Evolutionary conservation across 92 coral and sea anemone genomes (phyloP), one percentile per base, ranked within the genome.

Genomic region (Pocillopora grandis): DNA sequence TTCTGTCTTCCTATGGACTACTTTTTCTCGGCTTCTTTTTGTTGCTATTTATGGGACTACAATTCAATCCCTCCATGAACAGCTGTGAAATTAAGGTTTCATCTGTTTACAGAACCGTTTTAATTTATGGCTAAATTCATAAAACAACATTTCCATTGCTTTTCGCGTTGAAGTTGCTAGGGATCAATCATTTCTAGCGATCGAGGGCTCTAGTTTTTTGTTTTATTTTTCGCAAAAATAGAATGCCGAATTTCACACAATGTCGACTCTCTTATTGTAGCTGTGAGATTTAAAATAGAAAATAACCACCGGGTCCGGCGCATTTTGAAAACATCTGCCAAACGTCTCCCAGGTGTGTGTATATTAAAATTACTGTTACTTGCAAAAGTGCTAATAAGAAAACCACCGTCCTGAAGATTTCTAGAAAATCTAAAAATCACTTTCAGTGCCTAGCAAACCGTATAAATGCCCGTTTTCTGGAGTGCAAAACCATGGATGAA

Each of bases 31-130:
- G 9, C 55, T 65, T 37, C 72, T 74, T 66, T 76, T 75, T 83
- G 75, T 83, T 83, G 31, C 80, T 74, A 76, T 75, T 83, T 76
- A 63, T 52, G 65, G 27, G 49, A 56, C 74, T 7, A 36, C 81
- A 57, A 60, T 78, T 71, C 89, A 69, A 70, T 78, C 86, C 64
- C 83, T 12, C 55, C 73, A 62, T 21, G 14, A 89, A 88, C 97
- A 93, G 97, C 97, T 93, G 97, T 83, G 95, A 89, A 92, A 84
- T 92, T 91, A 88, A 89, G 92, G 81, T 71, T 76, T 89, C 91
- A 89, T 91, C 86, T 93, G 95, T 93, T 93, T 93, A 89, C 92
- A 76, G 95, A 85, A 84, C 92, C 95, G 93, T 89, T 93, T 93
- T 93, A 93, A 93, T 93, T 93, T 93, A 93, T 91, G 95, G 88